Evolutionary conservation across 2,888 invertebrate species (phyloP), one percentile per base, ranked within the genome.

Genomic region (Nephrotoma appendiculata): DNA sequence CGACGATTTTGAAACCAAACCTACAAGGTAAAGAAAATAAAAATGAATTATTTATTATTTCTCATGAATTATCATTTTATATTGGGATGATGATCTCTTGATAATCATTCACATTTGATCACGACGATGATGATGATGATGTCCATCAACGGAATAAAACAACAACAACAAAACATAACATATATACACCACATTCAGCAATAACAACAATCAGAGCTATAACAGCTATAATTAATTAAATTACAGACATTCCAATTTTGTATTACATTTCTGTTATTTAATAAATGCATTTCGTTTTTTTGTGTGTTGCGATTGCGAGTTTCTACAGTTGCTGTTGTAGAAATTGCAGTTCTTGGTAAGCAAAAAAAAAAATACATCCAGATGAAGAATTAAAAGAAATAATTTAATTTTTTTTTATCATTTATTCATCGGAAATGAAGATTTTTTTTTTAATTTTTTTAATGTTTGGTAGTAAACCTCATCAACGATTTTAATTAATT

Each of bases 1-100:
- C 97, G 93, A 1, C 97, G 94, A 91, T 98, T 98, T 93, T 98
- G 97, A 91, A 97, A 98, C 97, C 97, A 97, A 5, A 98, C 97
- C 97, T 97, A 94, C 0, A 93, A 83, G 31, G 83, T 48, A 48
- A 44, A 41, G 6, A 83, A 83, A 15, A 42, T 15, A 86, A 71
- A 44, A 86, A 86, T 41, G 45, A 85, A 86, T 42, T n/a, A 71
- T 71, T 83, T 43, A n/a, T 57, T 52, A 86, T 52, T 71, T 71
- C 71, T 31, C 41, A 86, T 48, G 48, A 41, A 45, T 48, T 45
- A 86, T 52, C 19, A 43, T 71, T n/a, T n/a, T 71, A 31, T 31
- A 45, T 86, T 45, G 12, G 19, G 15, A 43, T 86, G 42, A 45
- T 44, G 42, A 44, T 86, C 85, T 86, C 85, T 44, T 84, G 84